Percentiles rank a stretch among this genome's conserved stretches.
Evolutionary conservation across 2,888 invertebrate species (phyloP).

Genomic region (Osmoderma eremita): DNA sequence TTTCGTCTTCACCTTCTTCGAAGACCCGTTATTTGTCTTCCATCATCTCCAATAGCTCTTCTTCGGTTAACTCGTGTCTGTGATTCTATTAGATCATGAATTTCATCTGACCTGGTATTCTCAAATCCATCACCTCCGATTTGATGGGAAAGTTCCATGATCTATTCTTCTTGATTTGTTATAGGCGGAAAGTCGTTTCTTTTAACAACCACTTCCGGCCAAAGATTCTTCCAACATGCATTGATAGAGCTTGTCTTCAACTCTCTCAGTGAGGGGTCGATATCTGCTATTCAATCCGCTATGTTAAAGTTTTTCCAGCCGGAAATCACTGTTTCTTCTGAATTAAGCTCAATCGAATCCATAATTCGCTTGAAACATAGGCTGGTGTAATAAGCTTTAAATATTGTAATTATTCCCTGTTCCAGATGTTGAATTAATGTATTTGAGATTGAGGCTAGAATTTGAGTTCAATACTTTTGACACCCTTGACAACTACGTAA

Average conservation of each 20-base stretch:
- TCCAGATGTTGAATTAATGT: no score
- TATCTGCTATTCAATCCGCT: constrained; percentile 4
- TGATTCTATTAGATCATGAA: no score
- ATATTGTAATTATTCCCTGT: not conserved
- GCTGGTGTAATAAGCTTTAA: constrained; percentile 12
- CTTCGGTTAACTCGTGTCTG: not conserved
- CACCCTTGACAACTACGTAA: no score
- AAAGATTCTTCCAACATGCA: constrained; percentile 13
- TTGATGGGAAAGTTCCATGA: constrained; percentile 2
- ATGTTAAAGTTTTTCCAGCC: constrained; percentile 8
- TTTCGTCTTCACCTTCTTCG: constrained; percentile 5
- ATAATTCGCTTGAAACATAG: constrained; percentile 6
- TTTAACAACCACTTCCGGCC: constrained; percentile 6
- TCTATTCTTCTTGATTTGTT: constrained; percentile 1
- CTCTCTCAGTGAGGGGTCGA: not conserved
- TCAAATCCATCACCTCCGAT: no score
- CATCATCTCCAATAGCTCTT: not conserved
- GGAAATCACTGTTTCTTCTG: not conserved
- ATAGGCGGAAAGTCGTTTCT: not conserved
- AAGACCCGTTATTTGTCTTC: not conserved
- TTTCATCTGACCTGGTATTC: no score
- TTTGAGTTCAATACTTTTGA: no score
- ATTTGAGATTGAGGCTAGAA: no score
- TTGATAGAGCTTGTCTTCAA: constrained; percentile 1
- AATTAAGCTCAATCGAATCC: not conserved